Percentiles rank a stretch among this genome's conserved stretches.
These are phyloP conservation scores for Ochropleura leucogaster DNA, from an alignment of 2,888 invertebrate genomes.

Conservation along the genomic window DNA sequence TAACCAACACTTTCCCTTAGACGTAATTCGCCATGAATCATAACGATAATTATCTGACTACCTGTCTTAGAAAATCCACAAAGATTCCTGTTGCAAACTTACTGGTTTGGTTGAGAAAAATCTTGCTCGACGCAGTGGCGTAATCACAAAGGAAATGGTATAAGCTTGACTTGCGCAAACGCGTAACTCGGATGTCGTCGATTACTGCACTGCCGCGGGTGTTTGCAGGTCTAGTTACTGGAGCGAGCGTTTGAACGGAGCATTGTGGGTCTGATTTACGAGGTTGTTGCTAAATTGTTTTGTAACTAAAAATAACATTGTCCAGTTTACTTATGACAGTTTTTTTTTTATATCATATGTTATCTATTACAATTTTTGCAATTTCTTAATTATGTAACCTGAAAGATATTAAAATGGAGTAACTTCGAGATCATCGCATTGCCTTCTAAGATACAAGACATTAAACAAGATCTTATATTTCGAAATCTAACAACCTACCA, in stretches of 20 bases:
- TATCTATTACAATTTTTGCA: neutral
- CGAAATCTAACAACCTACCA: slow-evolving; percentile 12
- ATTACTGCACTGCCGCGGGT: slow-evolving; percentile 76
- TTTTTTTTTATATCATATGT: too few species aligned
- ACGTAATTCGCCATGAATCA: slow-evolving; percentile 66
- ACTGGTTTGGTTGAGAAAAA: slow-evolving; percentile 78
- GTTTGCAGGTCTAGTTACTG: slow-evolving; percentile 62
- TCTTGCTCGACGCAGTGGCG: slow-evolving; percentile 71
- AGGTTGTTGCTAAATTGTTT: slow-evolving; percentile 20
- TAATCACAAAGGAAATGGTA: slow-evolving; percentile 79
- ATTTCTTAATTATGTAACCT: neutral
- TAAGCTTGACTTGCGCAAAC: slow-evolving; percentile 74
- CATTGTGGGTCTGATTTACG: slow-evolving; percentile 40
- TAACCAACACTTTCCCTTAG: slow-evolving; percentile 60
- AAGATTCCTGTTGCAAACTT: slow-evolving; percentile 71
- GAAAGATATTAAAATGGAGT: neutral
- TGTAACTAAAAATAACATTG: neutral
- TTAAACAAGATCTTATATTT: slow-evolving; percentile 10
- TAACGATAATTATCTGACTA: slow-evolving; percentile 67
- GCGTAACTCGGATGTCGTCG: slow-evolving; percentile 85
- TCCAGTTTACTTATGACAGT: neutral
- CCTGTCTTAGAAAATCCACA: slow-evolving; percentile 67
- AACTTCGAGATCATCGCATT: neutral
- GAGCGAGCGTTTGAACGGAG: slow-evolving; percentile 58
- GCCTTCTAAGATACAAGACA: neutral